These are phyloP conservation scores for Bradynema listronoti DNA, from an alignment of 1,140 invertebrate species.

Conservation along the genomic window DNA sequence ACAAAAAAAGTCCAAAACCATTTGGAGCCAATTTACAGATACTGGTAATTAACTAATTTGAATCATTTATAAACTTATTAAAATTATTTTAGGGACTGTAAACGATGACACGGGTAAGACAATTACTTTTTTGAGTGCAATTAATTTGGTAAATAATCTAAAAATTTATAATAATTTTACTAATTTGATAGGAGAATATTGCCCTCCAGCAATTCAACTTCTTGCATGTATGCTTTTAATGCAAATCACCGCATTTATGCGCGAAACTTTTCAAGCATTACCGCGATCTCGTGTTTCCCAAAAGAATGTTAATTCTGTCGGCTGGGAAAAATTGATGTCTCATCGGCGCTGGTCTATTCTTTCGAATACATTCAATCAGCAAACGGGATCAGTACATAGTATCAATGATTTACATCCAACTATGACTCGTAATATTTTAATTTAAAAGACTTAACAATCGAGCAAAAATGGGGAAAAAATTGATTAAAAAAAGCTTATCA, in stretches of 20 bases:
- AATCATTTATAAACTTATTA: too few relatives aligned
- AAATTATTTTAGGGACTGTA: constrained; percentile 31
- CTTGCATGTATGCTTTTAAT: constrained; percentile 83
- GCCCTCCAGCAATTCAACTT: constrained; percentile 82
- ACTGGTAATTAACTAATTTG: too few relatives aligned
- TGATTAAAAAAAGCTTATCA: not conserved
- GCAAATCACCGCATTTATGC: constrained; percentile 90
- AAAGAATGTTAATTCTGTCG: constrained; percentile 32
- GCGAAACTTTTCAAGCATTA: constrained; percentile 79
- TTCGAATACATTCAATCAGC: constrained; percentile 56
- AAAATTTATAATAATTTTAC: too few relatives aligned
- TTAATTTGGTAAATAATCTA: too few relatives aligned
- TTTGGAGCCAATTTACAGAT: too few relatives aligned
- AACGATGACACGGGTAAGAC: constrained; percentile 60
- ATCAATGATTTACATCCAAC: constrained; percentile 51
- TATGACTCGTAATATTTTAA: constrained; percentile 34
- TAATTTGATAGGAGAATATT: constrained; percentile 66
- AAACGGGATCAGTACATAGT: constrained; percentile 51
- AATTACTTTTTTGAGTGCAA: too few relatives aligned
- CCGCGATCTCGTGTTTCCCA: constrained; percentile 58
- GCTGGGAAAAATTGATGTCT: constrained; percentile 58
- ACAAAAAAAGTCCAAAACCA: too few relatives aligned
- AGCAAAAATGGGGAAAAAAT: too few relatives aligned
- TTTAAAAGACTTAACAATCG: too few relatives aligned
- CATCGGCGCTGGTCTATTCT: constrained; percentile 59